These are phyloP conservation scores for Papilio polyxenes DNA, from an alignment of 1,140 invertebrate genomes.

Conservation along the genomic window DNA sequence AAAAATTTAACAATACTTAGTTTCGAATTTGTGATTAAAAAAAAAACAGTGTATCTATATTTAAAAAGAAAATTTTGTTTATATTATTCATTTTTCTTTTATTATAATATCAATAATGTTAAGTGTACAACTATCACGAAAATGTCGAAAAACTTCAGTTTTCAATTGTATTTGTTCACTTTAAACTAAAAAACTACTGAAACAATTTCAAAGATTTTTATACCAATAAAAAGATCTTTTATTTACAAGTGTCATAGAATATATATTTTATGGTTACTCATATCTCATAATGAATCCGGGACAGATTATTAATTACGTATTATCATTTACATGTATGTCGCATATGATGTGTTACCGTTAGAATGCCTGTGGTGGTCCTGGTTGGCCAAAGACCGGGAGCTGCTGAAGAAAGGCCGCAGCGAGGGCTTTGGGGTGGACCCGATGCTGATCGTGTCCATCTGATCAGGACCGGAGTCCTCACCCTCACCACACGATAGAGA, in stretches of 20 bases:
- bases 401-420: slow-evolving; percentile 96
- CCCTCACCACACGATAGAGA: slow-evolving; percentile 91
- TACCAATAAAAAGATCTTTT: neutral
- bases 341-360: slow-evolving; percentile 56
- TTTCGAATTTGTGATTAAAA: too few relatives aligned
- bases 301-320: neutral
- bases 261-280: neutral
- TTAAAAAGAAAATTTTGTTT: too few relatives aligned
- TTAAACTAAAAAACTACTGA: neutral
- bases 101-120: too few relatives aligned
- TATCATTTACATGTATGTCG: too few relatives aligned
- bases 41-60: too few relatives aligned
- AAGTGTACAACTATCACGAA: too few relatives aligned
- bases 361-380: slow-evolving; percentile 76
- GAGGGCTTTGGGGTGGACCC: slow-evolving; percentile 98
- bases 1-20: neutral
- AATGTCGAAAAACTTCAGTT: too few relatives aligned
- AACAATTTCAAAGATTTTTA: neutral
- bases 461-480: slow-evolving; percentile 94
- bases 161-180: neutral
- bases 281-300: neutral
- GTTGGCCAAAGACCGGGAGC: slow-evolving; percentile 87
- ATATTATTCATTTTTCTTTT: too few relatives aligned
- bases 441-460: slow-evolving; percentile 96
- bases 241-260: neutral